Base-by-base conservation (phyloP, 2,113 vertebrate genomes). In the Sisor rabdophorus region DNA sequence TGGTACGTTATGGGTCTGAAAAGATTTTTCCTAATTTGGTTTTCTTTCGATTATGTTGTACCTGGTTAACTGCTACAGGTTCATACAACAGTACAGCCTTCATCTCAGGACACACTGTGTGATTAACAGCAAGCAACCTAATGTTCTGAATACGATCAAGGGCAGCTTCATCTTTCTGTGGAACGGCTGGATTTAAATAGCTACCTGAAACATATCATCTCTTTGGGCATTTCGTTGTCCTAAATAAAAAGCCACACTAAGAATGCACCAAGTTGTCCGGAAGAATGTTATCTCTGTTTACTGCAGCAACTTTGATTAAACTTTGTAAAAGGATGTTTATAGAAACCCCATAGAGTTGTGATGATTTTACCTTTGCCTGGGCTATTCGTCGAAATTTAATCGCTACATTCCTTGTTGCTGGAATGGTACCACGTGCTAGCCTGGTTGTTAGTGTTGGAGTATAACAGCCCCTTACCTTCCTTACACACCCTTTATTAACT, bases 61-160 rank as follows among this genome's bases (percentile, higher is more conserved):
- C 28, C 20, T 75, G 28, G 60, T 26, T 64, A 54, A 44, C 50
- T 44, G 22, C 30, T 76, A 28, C 60, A 3, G 2, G 50, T 65
- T 53, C 50, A 55, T 67, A 54, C 30, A 56, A 67, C 60, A 22
- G 53, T 55, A 30, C 20, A 54, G 30, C 22, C 61, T 76, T 67
- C 6, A 32, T 44, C 73, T 76, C 73, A 76, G 73, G 73, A 76
- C 73, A 40, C 61, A 67, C 52, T 56, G 61, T 76, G 61, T 76
- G 61, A 56, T 47, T 76, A 65, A 65, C 50, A 76, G 52, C 73
- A 50, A 61, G 47, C 72, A 74, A 76, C 32, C 61, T 55, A 50
- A 55, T 44, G 73, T 55, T 76, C 73, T 40, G 53, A 61, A 76
- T 32, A 67, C 26, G 52, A 67, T 52, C 61, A 47, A 65, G 61